These are phyloP conservation scores for Pycnomerus fuliginosus DNA, from an alignment of 2,888 invertebrate genomes.

Conservation along the genomic window DNA sequence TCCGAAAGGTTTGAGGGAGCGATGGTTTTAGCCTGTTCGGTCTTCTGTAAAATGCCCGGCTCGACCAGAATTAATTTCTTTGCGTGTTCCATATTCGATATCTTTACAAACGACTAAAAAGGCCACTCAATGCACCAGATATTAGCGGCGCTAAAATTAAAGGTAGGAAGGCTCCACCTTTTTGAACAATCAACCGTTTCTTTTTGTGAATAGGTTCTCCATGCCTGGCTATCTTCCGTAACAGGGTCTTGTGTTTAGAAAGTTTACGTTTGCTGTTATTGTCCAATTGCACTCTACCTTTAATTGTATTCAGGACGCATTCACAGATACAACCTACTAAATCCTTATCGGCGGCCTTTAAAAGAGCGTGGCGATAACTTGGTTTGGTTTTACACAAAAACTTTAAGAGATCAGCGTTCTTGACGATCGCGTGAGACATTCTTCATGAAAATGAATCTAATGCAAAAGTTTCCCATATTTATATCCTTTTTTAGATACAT, in stretches of 20 bases:
- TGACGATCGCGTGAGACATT: too few relatives aligned
- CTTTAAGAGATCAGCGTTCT: slow-evolving; percentile 7
- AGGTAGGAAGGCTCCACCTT: too few relatives aligned
- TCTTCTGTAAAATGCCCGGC: slow-evolving; percentile 3
- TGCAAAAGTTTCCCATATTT: too few relatives aligned
- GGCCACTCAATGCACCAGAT: slow-evolving; percentile 10
- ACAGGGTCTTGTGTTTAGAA: slow-evolving; percentile 8
- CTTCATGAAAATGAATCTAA: too few relatives aligned
- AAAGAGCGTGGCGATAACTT: too few relatives aligned
- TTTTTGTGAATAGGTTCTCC: neutral
- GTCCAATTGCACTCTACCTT: slow-evolving; percentile 15
- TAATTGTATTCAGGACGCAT: slow-evolving; percentile 9
- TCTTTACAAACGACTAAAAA: slow-evolving; percentile 11
- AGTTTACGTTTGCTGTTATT: too few relatives aligned
- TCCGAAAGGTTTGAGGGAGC: neutral
- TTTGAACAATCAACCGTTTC: slow-evolving; percentile 9
- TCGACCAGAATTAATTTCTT: slow-evolving; percentile 19
- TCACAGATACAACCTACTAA: slow-evolving; percentile 13
- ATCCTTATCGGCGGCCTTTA: too few relatives aligned
- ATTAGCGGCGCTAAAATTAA: too few relatives aligned
- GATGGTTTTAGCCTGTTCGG: slow-evolving; percentile 1
- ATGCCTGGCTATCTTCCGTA: neutral
- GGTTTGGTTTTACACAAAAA: slow-evolving; percentile 9
- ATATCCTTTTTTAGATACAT: slow-evolving; percentile 17
- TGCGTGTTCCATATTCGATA: slow-evolving; percentile 19